Conservation (phyloP, 1,140 invertebrate species). For the Drosophila kikkawai region DNA sequence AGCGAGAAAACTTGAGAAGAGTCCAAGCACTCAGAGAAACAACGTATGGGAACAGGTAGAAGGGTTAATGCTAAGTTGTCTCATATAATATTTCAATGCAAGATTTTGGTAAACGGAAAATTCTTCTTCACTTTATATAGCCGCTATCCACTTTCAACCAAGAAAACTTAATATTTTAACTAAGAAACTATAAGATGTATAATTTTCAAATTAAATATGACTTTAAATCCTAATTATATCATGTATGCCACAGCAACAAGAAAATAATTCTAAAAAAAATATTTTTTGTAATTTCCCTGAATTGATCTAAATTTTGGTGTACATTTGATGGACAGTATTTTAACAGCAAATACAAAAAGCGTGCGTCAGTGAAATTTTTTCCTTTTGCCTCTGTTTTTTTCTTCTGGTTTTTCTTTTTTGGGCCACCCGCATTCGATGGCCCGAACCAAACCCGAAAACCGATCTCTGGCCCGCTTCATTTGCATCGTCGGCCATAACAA, state of each 20-base stretch:
- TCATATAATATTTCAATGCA: too few species aligned
- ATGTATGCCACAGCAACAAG: too few species aligned
- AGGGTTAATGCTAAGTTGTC: background rate
- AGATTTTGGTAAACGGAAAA: too few species aligned
- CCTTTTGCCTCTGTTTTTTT: slow-evolving; percentile 25
- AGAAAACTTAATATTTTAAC: too few species aligned
- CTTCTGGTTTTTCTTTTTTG: slow-evolving; percentile 17
- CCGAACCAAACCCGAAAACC: slow-evolving; percentile 35
- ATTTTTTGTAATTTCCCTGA: background rate
- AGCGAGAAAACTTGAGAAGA: slow-evolving; percentile 48
- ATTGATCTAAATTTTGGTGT: background rate
- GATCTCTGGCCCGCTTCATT: slow-evolving; percentile 34
- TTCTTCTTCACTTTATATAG: too few species aligned
- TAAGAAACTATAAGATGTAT: too few species aligned
- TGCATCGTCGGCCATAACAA: slow-evolving; percentile 31
- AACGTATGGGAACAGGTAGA: background rate
- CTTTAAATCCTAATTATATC: too few species aligned
- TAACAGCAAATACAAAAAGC: slow-evolving; percentile 39
- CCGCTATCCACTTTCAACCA: too few species aligned
- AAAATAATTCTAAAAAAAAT: too few species aligned
- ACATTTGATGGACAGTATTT: slow-evolving; percentile 42
- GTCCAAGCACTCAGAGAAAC: slow-evolving; percentile 23
- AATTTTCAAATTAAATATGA: too few species aligned
- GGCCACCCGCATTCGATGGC: slow-evolving; percentile 60
- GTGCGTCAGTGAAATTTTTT: slow-evolving; percentile 76